These are phyloP conservation scores for Polia nebulosa DNA, from an alignment of 2,888 invertebrate species.

Conservation along the genomic window DNA sequence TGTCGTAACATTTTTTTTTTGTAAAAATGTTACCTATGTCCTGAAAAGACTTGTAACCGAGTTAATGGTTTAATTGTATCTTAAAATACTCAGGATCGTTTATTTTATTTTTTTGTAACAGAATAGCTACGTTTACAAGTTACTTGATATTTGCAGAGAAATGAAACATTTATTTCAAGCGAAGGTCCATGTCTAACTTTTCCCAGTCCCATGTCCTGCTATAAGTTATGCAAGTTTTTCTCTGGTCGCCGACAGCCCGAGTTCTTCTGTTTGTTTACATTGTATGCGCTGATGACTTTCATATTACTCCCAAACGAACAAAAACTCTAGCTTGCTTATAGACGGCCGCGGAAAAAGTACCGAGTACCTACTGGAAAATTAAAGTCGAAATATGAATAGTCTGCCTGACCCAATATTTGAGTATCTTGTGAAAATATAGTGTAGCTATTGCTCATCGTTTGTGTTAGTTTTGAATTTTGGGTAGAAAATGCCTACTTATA, in stretches of 20 bases:
- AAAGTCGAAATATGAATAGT: slow-evolving; percentile 1
- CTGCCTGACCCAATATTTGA: slow-evolving; percentile 16
- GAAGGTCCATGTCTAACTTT: slow-evolving; percentile 2
- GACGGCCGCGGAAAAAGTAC: slow-evolving; percentile 14
- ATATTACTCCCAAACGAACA: slow-evolving; percentile 47
- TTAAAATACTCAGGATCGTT: background rate
- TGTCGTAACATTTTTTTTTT: background rate
- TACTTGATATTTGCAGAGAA: background rate
- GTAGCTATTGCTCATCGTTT: background rate
- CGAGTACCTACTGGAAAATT: background rate
- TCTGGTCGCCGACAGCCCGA: background rate
- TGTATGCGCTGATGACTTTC: slow-evolving; percentile 55
- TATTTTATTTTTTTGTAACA: background rate
- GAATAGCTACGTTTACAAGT: background rate
- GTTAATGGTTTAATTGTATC: background rate
- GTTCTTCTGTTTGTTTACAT: slow-evolving; percentile 38
- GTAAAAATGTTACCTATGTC: background rate
- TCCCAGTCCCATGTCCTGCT: slow-evolving; percentile 15
- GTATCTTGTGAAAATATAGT: background rate
- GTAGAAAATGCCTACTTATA: background rate
- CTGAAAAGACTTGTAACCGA: background rate
- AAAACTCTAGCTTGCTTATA: slow-evolving; percentile 51
- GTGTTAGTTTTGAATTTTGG: background rate
- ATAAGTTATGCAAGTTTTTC: slow-evolving; percentile 61
- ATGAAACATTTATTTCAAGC: slow-evolving; percentile 3